Base-by-base conservation (phyloP, 2,113 vertebrate genomes). In the Protobothrops flavoviridis region DNA sequence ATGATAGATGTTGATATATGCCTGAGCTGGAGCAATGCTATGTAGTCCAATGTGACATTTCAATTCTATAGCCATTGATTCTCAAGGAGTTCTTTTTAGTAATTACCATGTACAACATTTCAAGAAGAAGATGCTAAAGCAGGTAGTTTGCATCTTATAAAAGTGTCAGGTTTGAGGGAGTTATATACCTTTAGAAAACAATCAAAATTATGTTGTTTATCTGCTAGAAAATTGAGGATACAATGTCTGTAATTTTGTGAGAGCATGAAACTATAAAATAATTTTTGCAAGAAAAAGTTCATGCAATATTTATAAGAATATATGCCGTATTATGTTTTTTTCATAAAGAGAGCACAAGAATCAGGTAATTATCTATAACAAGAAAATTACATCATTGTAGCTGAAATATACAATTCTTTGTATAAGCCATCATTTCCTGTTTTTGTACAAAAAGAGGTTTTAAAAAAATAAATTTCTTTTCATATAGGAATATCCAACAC, bases 1-100 rank as follows among this genome's bases (percentile, higher is more conserved):
- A 93, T 97, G 97, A 98, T 97, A 94, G 97, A 95, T 97, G 96
- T 94, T 96, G 95, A 96, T 96, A 95, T 96, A 95, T 93, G 95
- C 95, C 95, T 97, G 94, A 94, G 94, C 94, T 93, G 94, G 94
- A 95, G 94, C 95, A 95, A 94, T 86, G 9, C 93, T 95, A 12
- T 57, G 15, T 91, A 94, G 95, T 88, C 88, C 55, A 61, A 23
- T 92, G 93, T 96, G 95, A 96, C 95, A 93, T 96, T 95, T 94
- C 52, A 94, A 93, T 95, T 97, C 95, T 95, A 94, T 93, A 96
- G 94, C 91, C 89, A 64, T 91, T 94, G 87, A 43, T 96, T 87
- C 93, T 91, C 59, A 93, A 96, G 93, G 93, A 94, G 48, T 95
- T 94, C 85, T 90, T 96, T 97, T 95, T 97, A 97, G 96, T 97